These are phyloP conservation scores for Apoderus coryli DNA, from an alignment of 2,888 invertebrate species.

Conservation along the genomic window DNA sequence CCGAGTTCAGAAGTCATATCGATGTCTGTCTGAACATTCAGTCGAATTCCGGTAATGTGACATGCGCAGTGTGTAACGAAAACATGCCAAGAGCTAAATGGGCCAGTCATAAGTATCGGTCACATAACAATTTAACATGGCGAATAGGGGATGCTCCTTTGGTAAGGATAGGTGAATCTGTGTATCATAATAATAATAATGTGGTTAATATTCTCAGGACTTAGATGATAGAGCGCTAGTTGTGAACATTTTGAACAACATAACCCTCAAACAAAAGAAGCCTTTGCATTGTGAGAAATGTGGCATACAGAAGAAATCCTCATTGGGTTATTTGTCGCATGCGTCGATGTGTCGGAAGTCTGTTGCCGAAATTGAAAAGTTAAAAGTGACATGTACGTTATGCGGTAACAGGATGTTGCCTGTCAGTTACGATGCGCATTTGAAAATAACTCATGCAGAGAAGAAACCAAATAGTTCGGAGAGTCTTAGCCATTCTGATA, in stretches of 20 bases:
- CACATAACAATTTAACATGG: conserved; percentile 46
- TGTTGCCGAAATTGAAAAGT: conserved; percentile 35
- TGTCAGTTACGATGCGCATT: conserved; percentile 43
- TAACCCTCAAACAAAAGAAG: conserved; percentile 31
- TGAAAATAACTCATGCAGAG: no score
- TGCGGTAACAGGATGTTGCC: conserved; percentile 40
- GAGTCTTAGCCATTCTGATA: no score
- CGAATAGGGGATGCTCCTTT: conserved; percentile 35
- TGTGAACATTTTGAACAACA: conserved; percentile 33
- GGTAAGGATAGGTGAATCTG: conserved; percentile 29
- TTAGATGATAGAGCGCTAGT: conserved; percentile 35
- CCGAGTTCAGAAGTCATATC: conserved; percentile 14
- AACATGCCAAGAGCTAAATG: conserved; percentile 32
- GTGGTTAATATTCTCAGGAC: conserved; percentile 32
- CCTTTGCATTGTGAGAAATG: conserved; percentile 41
- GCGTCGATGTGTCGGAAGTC: conserved; percentile 43
- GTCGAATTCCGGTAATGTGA: conserved; percentile 19
- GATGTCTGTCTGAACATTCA: conserved; percentile 17
- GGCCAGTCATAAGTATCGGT: conserved; percentile 35
- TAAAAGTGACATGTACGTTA: conserved; percentile 37
- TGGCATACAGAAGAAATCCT: conserved; percentile 34
- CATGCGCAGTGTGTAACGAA: conserved; percentile 36
- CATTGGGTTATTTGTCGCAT: conserved; percentile 46
- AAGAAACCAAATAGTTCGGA: no score
- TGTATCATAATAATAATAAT: conserved; percentile 8